Evolutionary conservation across 2,113 vertebrate genomes (phyloP).

Genomic region (Platysteira castanea): DNA sequence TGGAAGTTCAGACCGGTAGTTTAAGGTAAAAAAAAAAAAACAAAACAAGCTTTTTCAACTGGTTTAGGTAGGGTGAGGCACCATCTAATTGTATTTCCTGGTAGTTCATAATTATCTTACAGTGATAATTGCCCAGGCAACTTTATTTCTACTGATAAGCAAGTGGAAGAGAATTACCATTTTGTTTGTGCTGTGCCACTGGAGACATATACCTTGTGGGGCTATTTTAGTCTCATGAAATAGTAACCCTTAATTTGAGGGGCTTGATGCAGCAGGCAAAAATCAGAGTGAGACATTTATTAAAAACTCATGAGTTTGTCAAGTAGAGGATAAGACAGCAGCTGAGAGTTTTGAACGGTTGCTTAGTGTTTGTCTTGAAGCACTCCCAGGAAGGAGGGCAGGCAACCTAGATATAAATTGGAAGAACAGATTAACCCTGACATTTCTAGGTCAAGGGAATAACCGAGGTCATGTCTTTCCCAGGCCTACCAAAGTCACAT

Average conservation of each 20-base stretch:
- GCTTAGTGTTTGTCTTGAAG: slow-evolving; percentile 21
- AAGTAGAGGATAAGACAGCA: neutral
- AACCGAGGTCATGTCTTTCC: slow-evolving; percentile 45
- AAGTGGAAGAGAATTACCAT: neutral
- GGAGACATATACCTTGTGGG: neutral
- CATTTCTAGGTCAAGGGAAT: slow-evolving; percentile 57
- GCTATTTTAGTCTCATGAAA: neutral
- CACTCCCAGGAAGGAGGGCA: slow-evolving; percentile 2
- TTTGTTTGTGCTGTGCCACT: neutral
- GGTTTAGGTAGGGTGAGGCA: neutral
- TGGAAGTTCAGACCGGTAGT: neutral
- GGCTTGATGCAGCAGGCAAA: neutral
- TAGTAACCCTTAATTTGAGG: neutral
- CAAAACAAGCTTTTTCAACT: fast-evolving
- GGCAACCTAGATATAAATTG: slow-evolving; percentile 40
- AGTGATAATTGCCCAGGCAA: neutral
- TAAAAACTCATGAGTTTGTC: neutral
- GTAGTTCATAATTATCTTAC: neutral
- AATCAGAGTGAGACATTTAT: slow-evolving; percentile 10
- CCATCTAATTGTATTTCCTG: neutral
- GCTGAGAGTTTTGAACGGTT: neutral
- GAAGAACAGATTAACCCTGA: slow-evolving; percentile 59
- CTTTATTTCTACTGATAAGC: neutral
- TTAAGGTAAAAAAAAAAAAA: neutral
- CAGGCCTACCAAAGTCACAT: slow-evolving; percentile 43